A percentile compares a stretch with the other conserved stretches of the same genome.
Conservation (phyloP, 2,888 invertebrate species). For the Bembecia ichneumoniformis region DNA sequence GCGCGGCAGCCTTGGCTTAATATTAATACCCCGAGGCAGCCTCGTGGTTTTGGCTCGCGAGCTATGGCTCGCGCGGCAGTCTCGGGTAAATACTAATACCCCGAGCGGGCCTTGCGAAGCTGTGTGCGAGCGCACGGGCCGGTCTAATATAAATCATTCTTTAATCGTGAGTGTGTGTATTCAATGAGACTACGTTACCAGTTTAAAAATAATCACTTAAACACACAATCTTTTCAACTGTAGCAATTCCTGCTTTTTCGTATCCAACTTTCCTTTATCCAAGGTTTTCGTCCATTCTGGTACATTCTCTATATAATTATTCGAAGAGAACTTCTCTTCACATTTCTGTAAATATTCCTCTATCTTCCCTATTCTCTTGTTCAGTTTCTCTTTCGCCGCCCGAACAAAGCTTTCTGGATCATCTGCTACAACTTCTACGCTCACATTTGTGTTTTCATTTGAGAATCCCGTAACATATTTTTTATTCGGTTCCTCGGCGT, state of each 20-base stretch:
- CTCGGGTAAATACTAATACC: too few species aligned
- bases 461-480: constrained; percentile 34
- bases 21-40: too few species aligned
- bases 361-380: constrained; percentile 38
- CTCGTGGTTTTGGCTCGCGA: too few species aligned
- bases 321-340: constrained; percentile 33
- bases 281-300: constrained; percentile 27
- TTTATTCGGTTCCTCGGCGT: constrained; percentile 18
- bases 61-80: too few species aligned
- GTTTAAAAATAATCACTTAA: not conserved
- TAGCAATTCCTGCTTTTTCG: constrained; percentile 40
- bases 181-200: too few species aligned
- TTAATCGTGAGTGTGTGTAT: too few species aligned
- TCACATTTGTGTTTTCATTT: constrained; percentile 37
- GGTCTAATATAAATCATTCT: too few species aligned
- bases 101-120: too few species aligned
- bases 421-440: constrained; percentile 37
- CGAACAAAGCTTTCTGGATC: constrained; percentile 29
- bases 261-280: constrained; percentile 36
- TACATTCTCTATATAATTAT: constrained; percentile 25
- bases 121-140: too few species aligned
- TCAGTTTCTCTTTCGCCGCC: constrained; percentile 34
- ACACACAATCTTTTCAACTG: constrained; percentile 37
- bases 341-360: constrained; percentile 36
- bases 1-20: too few species aligned